These are phyloP conservation scores for Aphelinus atriplicis DNA, from an alignment of 1,140 invertebrate genomes.

Conservation along the genomic window DNA sequence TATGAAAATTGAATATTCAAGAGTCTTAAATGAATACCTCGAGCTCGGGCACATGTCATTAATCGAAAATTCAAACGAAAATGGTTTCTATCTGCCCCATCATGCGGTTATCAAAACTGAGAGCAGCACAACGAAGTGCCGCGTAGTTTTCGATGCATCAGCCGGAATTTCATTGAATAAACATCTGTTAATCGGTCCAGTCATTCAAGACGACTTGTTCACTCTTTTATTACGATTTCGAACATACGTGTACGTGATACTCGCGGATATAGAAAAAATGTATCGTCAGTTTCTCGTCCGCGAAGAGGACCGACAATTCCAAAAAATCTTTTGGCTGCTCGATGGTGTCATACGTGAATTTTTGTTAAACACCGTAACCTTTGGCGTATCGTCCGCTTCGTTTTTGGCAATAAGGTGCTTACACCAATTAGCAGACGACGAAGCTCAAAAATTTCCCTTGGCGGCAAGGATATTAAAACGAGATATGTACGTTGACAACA, in stretches of 20 bases:
- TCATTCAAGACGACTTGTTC: background rate
- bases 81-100: background rate
- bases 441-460: conserved; percentile 40
- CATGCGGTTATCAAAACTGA: background rate
- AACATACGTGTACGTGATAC: background rate
- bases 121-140: background rate
- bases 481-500: conserved; percentile 62
- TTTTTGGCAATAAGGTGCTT: no score
- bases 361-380: no score
- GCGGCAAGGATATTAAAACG: conserved; percentile 43
- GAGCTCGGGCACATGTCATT: background rate
- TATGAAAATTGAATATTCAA: background rate
- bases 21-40: background rate
- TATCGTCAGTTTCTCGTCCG: conserved; percentile 3
- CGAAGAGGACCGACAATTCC: no score
- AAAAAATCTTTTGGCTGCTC: background rate
- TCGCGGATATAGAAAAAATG: background rate
- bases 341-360: no score
- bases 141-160: background rate
- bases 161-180: background rate
- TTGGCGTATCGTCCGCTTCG: no score
- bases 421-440: background rate
- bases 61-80: background rate
- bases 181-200: background rate
- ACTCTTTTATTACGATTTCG: background rate